These are phyloP conservation scores for Anguilla rostrata DNA, from an alignment of 2,113 vertebrate genomes.

Conservation along the genomic window DNA sequence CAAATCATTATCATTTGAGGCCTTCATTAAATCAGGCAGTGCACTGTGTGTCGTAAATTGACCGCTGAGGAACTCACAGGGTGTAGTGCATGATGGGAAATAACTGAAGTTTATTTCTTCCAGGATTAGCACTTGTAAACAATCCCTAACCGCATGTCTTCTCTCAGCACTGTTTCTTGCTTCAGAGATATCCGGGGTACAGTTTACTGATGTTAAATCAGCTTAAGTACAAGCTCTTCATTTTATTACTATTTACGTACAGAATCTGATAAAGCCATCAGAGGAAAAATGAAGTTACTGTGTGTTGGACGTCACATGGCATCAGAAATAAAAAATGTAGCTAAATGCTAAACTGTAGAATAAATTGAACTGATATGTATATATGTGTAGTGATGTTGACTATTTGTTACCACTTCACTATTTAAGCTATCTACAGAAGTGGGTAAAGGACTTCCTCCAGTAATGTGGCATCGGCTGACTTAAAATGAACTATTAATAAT, in stretches of 20 bases:
- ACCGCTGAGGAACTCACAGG: neutral
- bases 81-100: neutral
- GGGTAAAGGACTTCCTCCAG: too few relatives aligned
- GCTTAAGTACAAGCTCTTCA: neutral
- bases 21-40: slow-evolving; percentile 1
- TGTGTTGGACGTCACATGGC: neutral
- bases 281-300: neutral
- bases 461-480: too few relatives aligned
- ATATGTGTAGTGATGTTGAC: too few relatives aligned
- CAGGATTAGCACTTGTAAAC: neutral
- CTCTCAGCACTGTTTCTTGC: neutral
- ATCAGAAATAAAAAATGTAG: neutral
- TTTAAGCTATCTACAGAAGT: too few relatives aligned
- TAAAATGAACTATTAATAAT: too few relatives aligned
- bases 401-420: neutral
- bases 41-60: neutral
- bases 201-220: neutral
- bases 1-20: neutral
- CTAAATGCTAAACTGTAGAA: too few relatives aligned
- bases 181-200: neutral
- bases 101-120: neutral
- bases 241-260: neutral
- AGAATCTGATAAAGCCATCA: neutral
- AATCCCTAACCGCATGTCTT: neutral
- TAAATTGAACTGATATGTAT: too few relatives aligned